phyloP scores from a whole-genome alignment of 1,140 invertebrate species.

The Leptinotarsa defecta region DNA sequence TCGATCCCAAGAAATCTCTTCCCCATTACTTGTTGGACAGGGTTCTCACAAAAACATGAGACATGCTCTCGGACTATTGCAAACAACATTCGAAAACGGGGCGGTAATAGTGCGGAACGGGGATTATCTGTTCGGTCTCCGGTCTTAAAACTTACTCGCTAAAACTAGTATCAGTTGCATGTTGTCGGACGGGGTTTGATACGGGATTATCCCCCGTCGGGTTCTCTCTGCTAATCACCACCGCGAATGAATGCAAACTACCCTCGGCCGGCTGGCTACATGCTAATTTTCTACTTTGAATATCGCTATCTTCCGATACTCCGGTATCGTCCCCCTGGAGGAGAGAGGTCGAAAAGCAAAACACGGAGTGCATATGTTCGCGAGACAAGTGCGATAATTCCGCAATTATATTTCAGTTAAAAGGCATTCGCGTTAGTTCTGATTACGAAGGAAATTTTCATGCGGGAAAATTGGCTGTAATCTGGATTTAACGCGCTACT shows the following conservation, averaged over 20 bases:
- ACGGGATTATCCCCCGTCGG: conserved; percentile 12
- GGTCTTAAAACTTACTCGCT: conserved; percentile 12
- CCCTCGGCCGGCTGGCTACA: neutral
- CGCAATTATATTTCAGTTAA: conserved; percentile 4
- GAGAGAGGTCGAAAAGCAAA: neutral
- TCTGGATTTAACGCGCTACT: no score
- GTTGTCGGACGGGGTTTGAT: neutral
- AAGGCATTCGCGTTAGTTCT: neutral
- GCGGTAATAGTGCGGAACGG: conserved; percentile 15
- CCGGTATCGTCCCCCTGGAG: neutral
- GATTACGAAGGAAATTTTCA: neutral
- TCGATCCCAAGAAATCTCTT: neutral
- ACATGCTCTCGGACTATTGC: neutral
- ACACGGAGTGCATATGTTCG: conserved; percentile 3
- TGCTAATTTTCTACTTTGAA: conserved; percentile 6
- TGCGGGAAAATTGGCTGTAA: no score
- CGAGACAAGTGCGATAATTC: neutral
- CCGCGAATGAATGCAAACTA: conserved; percentile 13
- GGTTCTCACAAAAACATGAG: no score
- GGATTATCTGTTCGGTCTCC: conserved; percentile 17
- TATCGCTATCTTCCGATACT: conserved; percentile 1
- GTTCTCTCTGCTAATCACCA: conserved; percentile 8
- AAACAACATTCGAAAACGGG: conserved; percentile 3
- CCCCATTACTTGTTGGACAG: no score
- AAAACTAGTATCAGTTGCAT: conserved; percentile 20